phyloP scores from a whole-genome alignment of 2,888 invertebrate genomes.

The Crocallis elinguaria region DNA sequence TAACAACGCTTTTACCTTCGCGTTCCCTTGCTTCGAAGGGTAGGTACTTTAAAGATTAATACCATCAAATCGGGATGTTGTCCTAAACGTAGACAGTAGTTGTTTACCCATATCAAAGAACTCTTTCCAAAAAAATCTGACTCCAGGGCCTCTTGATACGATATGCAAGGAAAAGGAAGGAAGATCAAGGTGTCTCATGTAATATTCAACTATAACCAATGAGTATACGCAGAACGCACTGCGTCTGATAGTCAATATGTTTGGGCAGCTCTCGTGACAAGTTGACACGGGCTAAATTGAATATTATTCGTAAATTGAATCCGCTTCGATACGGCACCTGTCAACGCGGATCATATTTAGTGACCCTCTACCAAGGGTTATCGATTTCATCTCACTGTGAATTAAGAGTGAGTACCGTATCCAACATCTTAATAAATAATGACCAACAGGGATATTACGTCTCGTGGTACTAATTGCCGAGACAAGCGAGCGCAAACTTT shows the following conservation, averaged over 20 bases:
- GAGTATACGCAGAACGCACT: slow-evolving; percentile 35
- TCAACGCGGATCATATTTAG: slow-evolving; percentile 58
- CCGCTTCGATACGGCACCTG: slow-evolving; percentile 57
- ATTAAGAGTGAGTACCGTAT: neutral
- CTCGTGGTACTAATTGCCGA: too few species aligned
- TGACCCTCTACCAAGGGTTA: slow-evolving; percentile 38
- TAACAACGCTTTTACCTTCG: too few species aligned
- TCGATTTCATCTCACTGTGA: slow-evolving; percentile 37
- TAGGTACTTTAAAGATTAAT: too few species aligned
- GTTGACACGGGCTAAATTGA: slow-evolving; percentile 69
- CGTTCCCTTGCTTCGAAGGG: too few species aligned
- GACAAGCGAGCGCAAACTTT: too few species aligned
- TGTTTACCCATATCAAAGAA: too few species aligned
- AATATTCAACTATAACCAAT: slow-evolving; percentile 26
- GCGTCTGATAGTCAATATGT: slow-evolving; percentile 49
- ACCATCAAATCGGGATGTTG: too few species aligned
- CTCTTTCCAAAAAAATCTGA: too few species aligned
- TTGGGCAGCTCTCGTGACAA: slow-evolving; percentile 51
- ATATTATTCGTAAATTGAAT: slow-evolving; percentile 74
- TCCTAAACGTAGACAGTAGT: too few species aligned
- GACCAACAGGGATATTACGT: too few species aligned
- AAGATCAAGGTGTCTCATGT: slow-evolving; percentile 16
- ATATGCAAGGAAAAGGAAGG: neutral
- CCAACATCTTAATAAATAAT: too few species aligned
- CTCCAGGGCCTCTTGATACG: too few species aligned